Base-by-base conservation (phyloP, 2,113 vertebrate species). In the Diphyllodes magnificus region DNA sequence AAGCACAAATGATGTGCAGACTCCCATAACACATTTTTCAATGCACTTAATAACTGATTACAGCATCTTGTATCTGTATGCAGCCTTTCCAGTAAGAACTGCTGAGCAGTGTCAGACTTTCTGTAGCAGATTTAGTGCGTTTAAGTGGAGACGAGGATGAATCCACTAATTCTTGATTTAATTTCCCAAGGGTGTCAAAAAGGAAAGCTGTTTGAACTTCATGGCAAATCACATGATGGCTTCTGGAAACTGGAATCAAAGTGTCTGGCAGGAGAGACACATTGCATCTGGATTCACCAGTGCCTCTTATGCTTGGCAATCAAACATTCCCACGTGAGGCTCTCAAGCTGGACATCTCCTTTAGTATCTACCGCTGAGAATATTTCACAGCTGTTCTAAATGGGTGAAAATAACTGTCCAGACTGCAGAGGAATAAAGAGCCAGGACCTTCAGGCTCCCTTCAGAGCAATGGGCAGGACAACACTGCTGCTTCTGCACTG, bases 141-240 rank as follows among this genome's bases (percentile, higher is more conserved):
- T 33, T 68, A 93, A 94, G 51, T 39, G 85, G 68, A 93, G 83
- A 90, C 59, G 68, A 93, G 64, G 77, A 88, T 75, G 83, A 88
- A 94, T 81, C 86, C 61, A 75, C 47, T 75, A 92, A 92, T 64
- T 90, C 77, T 83, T 71, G 35, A 90, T 81, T 93, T 88, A 92
- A 94, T 95, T 90, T 93, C 85, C 90, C 51, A 73, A 64, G 44
- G n/a, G 71, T 20, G 35, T 88, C 88, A 69, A 71, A 88, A 92
- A 68, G 33, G 51, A 93, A 89, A 92, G 66, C 69, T 68, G 37
- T 61, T 66, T 83, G 71, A 90, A 90, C 66, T 92, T 75, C 25
- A 25, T 44, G 54, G 81, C 42, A 96, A 93, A 87, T 91, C 78
- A 92, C 61, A 79, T 1, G 7, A 40, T 27, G 57, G 51, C 37